phyloP scores from a whole-genome alignment of 2,888 invertebrate genomes.

The Hesperia comma region DNA sequence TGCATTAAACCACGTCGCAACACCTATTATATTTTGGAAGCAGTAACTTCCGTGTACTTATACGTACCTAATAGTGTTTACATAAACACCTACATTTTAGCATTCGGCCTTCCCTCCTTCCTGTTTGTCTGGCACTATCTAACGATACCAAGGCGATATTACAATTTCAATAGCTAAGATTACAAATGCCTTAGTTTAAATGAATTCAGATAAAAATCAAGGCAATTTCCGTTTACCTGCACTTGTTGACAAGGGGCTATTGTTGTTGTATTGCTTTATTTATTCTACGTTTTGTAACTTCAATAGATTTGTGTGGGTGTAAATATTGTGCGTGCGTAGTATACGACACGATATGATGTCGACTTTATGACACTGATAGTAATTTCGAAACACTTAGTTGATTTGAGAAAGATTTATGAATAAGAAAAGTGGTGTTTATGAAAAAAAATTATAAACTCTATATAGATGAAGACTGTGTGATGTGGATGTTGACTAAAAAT shows the following conservation, averaged over 20 bases:
- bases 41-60: slow-evolving; percentile 1
- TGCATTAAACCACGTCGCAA: not conserved
- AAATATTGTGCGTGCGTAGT: too few relatives aligned
- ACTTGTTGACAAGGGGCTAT: slow-evolving; percentile 2
- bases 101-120: slow-evolving; percentile 30
- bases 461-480: too few relatives aligned
- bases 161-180: slow-evolving; percentile 32
- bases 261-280: not conserved
- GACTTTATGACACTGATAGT: too few relatives aligned
- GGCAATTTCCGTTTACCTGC: slow-evolving; percentile 28
- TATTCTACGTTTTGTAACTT: slow-evolving; percentile 3
- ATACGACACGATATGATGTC: too few relatives aligned
- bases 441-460: too few relatives aligned
- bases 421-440: too few relatives aligned
- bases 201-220: slow-evolving; percentile 31
- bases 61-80: slow-evolving; percentile 11
- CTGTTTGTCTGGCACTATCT: slow-evolving; percentile 23
- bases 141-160: slow-evolving; percentile 14
- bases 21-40: slow-evolving; percentile 3
- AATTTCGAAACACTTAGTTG: too few relatives aligned
- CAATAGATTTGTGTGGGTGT: not conserved
- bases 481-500: too few relatives aligned
- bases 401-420: too few relatives aligned
- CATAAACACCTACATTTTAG: slow-evolving; percentile 18
- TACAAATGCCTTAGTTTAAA: slow-evolving; percentile 21